Evolutionary conservation across 2,888 invertebrate species (phyloP).

Genomic region (Pterostichus niger): DNA sequence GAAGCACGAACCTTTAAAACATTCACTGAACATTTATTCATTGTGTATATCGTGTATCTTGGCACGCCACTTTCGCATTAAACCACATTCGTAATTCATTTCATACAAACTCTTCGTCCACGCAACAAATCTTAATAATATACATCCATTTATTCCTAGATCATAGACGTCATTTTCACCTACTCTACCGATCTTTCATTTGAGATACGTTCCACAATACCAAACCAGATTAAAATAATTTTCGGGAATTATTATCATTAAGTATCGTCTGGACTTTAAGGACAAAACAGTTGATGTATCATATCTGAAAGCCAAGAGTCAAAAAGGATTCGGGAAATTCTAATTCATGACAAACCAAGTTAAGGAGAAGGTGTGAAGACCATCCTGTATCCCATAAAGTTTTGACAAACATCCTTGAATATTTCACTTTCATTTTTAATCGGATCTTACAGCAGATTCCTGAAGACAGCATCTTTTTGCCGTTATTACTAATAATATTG

Average conservation of each 20-base stretch:
- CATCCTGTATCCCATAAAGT: background rate
- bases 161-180: too few species aligned
- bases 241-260: background rate
- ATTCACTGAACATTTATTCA: too few species aligned
- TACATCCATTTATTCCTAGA: too few species aligned
- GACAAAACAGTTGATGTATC: background rate
- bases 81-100: too few species aligned
- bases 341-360: background rate
- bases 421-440: background rate
- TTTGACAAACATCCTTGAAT: background rate
- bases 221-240: background rate
- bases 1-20: too few species aligned
- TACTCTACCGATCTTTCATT: too few species aligned
- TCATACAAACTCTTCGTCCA: too few species aligned
- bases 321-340: background rate
- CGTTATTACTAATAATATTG: background rate
- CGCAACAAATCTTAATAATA: too few species aligned
- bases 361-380: background rate
- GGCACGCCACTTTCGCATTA: too few species aligned
- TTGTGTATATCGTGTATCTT: too few species aligned
- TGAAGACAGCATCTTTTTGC: background rate
- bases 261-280: background rate
- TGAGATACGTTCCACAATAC: too few species aligned
- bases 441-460: slow-evolving; percentile 4
- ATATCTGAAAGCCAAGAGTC: background rate